Evolutionary conservation across 23 tunicate genomes (phyloP).

Genomic region (Oikopleura vanhoeffeni): DNA sequence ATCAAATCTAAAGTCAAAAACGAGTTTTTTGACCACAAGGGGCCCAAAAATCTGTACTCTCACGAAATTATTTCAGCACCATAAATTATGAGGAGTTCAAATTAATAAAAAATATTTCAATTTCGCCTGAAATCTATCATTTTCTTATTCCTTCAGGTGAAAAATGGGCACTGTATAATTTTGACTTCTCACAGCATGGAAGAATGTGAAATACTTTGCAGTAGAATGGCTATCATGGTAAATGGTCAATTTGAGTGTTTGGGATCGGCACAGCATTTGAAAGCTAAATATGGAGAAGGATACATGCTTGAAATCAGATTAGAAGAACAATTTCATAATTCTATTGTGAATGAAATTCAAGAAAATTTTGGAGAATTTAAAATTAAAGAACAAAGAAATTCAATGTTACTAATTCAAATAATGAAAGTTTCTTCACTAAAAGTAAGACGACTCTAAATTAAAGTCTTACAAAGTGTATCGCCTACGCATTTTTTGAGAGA

Average conservation of each 20-base stretch:
- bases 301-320: conserved; percentile 22
- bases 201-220: conserved; percentile 87
- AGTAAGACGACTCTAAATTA: too few relatives aligned
- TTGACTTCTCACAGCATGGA: conserved; percentile 67
- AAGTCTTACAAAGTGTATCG: too few relatives aligned
- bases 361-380: not conserved
- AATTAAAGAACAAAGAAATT: not conserved
- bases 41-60: not conserved
- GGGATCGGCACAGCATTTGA: conserved; percentile 79
- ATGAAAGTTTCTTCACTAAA: too few relatives aligned
- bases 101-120: too few relatives aligned
- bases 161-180: not conserved
- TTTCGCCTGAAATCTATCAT: too few relatives aligned
- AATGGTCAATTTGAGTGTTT: conserved; percentile 60
- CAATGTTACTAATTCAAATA: too few relatives aligned
- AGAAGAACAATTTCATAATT: not conserved
- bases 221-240: conserved; percentile 86
- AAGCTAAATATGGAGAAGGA: conserved; percentile 53
- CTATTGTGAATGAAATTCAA: not conserved
- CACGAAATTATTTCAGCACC: not conserved
- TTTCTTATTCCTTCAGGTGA: not conserved
- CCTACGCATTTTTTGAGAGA: too few relatives aligned
- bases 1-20: too few relatives aligned
- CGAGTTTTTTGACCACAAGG: not conserved
- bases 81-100: too few relatives aligned